Evolutionary conservation across 2,113 vertebrate species (phyloP).

Genomic region (Vidua macroura): DNA sequence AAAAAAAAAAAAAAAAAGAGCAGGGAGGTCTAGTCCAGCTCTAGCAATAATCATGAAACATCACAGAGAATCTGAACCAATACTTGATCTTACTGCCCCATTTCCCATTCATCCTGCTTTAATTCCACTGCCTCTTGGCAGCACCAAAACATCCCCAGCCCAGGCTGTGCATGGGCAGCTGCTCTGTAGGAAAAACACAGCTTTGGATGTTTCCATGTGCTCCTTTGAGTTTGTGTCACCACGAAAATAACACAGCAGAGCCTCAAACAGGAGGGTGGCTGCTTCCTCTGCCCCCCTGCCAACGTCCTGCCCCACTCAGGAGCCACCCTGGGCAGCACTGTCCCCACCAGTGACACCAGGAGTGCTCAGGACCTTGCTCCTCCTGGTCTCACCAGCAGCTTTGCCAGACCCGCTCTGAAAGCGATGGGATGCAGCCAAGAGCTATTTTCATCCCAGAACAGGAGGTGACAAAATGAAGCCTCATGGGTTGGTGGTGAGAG

Average conservation of each 20-base stretch:
- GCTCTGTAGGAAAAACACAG: not conserved
- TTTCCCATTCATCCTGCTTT: not conserved
- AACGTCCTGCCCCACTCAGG: rapidly evolving
- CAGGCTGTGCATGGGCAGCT: not conserved
- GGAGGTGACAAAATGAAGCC: slow-evolving; percentile 36
- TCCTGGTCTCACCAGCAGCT: not conserved
- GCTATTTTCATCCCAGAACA: not conserved
- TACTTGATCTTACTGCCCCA: not conserved
- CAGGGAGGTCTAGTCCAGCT: not conserved
- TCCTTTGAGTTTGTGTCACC: not conserved
- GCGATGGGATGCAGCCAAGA: not conserved
- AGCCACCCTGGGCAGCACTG: rapidly evolving
- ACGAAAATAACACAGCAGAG: rapidly evolving
- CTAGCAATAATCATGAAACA: not conserved
- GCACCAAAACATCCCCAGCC: not conserved
- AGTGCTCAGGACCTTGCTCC: not conserved
- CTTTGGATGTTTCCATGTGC: not conserved
- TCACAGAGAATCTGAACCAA: not conserved
- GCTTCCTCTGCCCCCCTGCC: not conserved
- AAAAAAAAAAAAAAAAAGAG: not conserved
- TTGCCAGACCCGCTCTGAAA: not conserved
- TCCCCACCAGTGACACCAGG: not conserved
- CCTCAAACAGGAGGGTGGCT: not conserved
- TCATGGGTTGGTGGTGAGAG: not conserved
- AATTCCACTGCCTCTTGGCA: not conserved